Evolutionary conservation across 2,888 invertebrate species (phyloP).

Genomic region (Furcula furcula): DNA sequence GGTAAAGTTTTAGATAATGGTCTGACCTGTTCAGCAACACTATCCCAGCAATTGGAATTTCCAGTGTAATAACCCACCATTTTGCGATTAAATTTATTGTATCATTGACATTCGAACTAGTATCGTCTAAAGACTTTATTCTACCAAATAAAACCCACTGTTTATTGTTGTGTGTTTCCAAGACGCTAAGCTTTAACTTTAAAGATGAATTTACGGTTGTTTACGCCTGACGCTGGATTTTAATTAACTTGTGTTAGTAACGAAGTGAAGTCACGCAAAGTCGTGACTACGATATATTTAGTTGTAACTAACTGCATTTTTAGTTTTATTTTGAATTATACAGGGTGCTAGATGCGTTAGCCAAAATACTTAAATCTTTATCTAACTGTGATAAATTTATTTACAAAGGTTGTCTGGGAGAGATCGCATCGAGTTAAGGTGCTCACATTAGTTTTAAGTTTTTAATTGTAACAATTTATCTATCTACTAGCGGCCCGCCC

Average conservation of each 20-base stretch:
- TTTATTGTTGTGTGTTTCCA: not conserved
- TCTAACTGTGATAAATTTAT: too few species aligned
- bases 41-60: constrained; percentile 15
- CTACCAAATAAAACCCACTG: not conserved
- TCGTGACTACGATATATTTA: constrained; percentile 16
- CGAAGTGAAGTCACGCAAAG: constrained; percentile 17
- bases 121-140: not conserved
- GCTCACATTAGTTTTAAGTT: too few species aligned
- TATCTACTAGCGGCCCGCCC: too few species aligned
- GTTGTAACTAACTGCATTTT: too few species aligned
- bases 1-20: constrained; percentile 14
- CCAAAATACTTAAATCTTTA: too few species aligned
- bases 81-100: constrained; percentile 14
- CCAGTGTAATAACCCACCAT: constrained; percentile 1
- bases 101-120: not conserved
- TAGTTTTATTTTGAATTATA: too few species aligned
- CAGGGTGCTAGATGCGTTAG: too few species aligned
- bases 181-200: not conserved
- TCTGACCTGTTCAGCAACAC: constrained; percentile 9
- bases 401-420: too few species aligned
- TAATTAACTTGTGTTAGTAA: constrained; percentile 18
- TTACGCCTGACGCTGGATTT: constrained; percentile 10
- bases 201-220: constrained; percentile 13
- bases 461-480: too few species aligned
- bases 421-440: too few species aligned